Base-by-base conservation (phyloP, 2,113 vertebrate species). In the Agelaius phoeniceus region DNA sequence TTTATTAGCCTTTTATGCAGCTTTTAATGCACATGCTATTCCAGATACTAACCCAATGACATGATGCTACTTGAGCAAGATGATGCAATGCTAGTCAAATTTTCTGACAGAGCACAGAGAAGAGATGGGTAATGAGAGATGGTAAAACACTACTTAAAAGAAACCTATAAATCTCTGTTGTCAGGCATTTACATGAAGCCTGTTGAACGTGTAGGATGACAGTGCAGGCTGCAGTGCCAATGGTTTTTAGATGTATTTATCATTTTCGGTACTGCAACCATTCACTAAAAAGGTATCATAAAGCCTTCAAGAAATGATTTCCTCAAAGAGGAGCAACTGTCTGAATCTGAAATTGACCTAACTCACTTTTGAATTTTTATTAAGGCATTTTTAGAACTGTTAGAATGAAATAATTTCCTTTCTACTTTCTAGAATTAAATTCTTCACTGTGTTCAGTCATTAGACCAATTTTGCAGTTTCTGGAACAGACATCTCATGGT, bases 81-180 rank as follows among this genome's bases (percentile, higher is more conserved):
- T 95, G 95, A 92, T 72, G 92, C 79, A 97, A 90, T 84, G 44
- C 84, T 86, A 54, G 52, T 39, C 39, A 86, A 88, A 69, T 69
- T 59, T 89, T 94, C 93, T 62, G 59, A 54, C 84, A 90, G 72
- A 92, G 28, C 61, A 51, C 37, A 86, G 52, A 86, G 63, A 59
- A 67, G 15, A 10, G 0, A 68, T 27, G 9, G 68, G 18, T 96
- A 87, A 90, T 57, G 26, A 65, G 49, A 41, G 54, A 55, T 62
- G 65, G n/a, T 51, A 93, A 95, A 97, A 74, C 57, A 63, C 33
- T 90, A n/a, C 90, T 93, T 94, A 67, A 75, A 68, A 87, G 87
- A 94, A 83, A 74, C 75, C 90, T 93, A 44, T 91, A 91, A 91
- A 88, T 49, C 83, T 93, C n/a, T 41, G 33, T 55, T 69, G 79